Evolutionary conservation across 2,888 invertebrate genomes (phyloP), one percentile per base, ranked within the genome.

Genomic region (Anaspis maculata): DNA sequence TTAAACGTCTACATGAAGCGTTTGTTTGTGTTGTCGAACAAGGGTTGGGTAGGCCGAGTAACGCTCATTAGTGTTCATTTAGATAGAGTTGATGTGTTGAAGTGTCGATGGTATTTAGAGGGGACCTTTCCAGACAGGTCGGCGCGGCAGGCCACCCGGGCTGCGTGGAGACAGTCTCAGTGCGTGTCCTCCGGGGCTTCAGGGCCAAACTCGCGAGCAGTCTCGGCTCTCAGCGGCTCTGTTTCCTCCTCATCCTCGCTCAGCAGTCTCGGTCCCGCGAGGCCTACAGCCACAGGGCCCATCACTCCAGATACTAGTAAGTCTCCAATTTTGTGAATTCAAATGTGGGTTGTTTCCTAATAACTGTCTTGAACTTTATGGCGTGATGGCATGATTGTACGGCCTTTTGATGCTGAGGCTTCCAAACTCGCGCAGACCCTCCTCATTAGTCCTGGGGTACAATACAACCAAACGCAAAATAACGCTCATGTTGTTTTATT

Each of bases 161-260:
- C 80, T 75, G 82, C 82, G 80, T 83, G 82, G 82, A 81, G 80
- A 76, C 82, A 83, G 76, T 81, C 81, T 71, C 82, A 82, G 73
- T 82, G 82, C 74, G 78, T 83, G 74, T 77, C 80, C 71, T 80
- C 80, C 68, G 80, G 81, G 62, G 56, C 58, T 69, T 62, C 66
- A 67, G 52, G 54, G 36, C 36, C 42, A 42, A 46, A 44, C 41
- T 35, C 52, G 41, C 67, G 78, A 78, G 79, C 79, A 77, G 76
- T 79, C 72, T 83, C 82, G 73, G 80, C 81, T 73, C 81, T 83
- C 79, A 81, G 78, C 69, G 78, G 81, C 76, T 82, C 82, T 70
- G 73, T 74, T 66, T 73, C 73, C 68, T 73, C 73, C 69, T 73
- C 73, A 71, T 73, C 73, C 70, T 74, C 74, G 73, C 72, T 74